Conservation (phyloP, 2,888 invertebrate species). For the Drosophila fulvimacula region DNA sequence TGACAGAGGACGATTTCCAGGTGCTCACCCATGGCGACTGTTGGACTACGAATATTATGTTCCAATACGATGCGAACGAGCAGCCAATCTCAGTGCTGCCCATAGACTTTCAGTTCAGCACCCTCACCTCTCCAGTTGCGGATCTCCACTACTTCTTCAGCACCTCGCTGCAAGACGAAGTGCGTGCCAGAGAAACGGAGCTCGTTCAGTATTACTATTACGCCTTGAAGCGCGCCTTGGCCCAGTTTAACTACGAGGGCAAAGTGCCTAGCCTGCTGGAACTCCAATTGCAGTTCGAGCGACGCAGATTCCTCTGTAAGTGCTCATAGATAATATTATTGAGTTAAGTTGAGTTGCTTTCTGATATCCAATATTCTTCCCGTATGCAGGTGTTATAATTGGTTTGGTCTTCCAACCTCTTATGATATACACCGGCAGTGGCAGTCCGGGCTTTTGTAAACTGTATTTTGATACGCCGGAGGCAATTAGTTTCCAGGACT, state of each 20-base stretch:
- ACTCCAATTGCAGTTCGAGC: slow-evolving; percentile 58
- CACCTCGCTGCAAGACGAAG: slow-evolving; percentile 69
- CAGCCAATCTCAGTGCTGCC: slow-evolving; percentile 63
- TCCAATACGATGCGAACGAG: slow-evolving; percentile 54
- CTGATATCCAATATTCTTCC: background rate
- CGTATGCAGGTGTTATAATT: slow-evolving; percentile 71
- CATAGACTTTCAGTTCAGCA: slow-evolving; percentile 79
- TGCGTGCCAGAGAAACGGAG: slow-evolving; percentile 63
- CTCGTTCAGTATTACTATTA: slow-evolving; percentile 75
- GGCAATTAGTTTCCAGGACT: slow-evolving; percentile 75
- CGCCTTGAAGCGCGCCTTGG: slow-evolving; percentile 49
- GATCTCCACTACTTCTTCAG: slow-evolving; percentile 81
- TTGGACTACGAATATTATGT: slow-evolving; percentile 81
- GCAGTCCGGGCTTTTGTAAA: slow-evolving; percentile 76
- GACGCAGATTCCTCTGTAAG: slow-evolving; percentile 55
- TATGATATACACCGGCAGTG: slow-evolving; percentile 74
- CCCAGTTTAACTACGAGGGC: slow-evolving; percentile 39
- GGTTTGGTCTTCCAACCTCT: slow-evolving; percentile 77
- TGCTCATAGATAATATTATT: too few species aligned
- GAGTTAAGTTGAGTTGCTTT: accelerated
- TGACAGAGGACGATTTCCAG: slow-evolving; percentile 57
- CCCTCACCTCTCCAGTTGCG: slow-evolving; percentile 67
- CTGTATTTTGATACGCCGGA: slow-evolving; percentile 77
- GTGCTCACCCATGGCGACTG: slow-evolving; percentile 78
- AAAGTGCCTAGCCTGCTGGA: slow-evolving; percentile 65